phyloP scores from a whole-genome alignment of 1,140 invertebrate genomes.

The Sinella curviseta region DNA sequence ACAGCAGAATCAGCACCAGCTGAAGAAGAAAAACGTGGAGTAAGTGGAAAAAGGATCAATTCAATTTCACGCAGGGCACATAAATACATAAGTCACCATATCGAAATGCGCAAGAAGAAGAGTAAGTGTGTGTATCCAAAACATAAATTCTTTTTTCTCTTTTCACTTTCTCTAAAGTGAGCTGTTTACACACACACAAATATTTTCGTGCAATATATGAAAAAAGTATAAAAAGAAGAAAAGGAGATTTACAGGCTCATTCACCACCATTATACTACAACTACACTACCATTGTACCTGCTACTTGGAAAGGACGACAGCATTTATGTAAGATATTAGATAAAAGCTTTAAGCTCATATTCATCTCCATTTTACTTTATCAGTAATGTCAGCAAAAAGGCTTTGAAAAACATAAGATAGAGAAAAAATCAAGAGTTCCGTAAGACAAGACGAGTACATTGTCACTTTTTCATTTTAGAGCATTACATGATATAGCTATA shows the following conservation, averaged over 20 bases:
- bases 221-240: neutral
- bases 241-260: conserved; percentile 22
- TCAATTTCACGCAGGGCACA: neutral
- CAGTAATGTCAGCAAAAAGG: neutral
- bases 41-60: conserved; percentile 11
- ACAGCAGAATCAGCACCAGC: no score
- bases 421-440: conserved; percentile 1
- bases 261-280: neutral
- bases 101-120: neutral
- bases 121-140: neutral
- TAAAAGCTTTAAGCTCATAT: neutral
- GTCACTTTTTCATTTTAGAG: neutral
- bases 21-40: conserved; percentile 13
- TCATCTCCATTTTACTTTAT: neutral
- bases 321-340: neutral
- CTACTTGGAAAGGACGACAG: neutral
- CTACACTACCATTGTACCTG: neutral
- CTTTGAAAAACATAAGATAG: neutral
- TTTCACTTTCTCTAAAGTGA: conserved; percentile 9
- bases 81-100: neutral
- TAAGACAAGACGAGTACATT: neutral
- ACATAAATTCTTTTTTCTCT: conserved; percentile 6
- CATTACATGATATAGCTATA: neutral
- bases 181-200: conserved; percentile 20
- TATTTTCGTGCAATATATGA: neutral